Base-by-base conservation (phyloP, 2,888 invertebrate species). In the Monochamus alternatus region DNA sequence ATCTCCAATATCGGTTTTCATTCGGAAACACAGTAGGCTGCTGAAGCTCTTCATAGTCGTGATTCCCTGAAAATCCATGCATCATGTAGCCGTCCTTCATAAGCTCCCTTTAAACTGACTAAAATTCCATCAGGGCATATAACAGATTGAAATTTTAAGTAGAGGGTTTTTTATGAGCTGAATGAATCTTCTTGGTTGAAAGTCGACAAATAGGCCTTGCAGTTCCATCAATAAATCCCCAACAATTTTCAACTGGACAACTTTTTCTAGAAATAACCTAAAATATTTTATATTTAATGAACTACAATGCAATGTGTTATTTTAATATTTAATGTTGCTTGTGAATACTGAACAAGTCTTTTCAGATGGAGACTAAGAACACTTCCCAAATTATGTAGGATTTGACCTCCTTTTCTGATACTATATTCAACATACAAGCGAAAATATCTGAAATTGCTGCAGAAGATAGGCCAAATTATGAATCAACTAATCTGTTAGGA, bases 61-160 rank as follows among this genome's bases (percentile, higher is more conserved):
- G 71, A 75, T 43, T 82, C 79, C 55, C 79, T 69, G 63, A 82
- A 81, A 12, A 81, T 82, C 10, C 75, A 76, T 12, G 80, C 80
- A 75, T 81, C 80, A 78, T 82, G 80, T n/a, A 80, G 67, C 22
- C 80, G 58, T 51, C 79, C 78, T 30, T 70, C 60, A 75, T 60
- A 79, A 52, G 78, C 63, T 32, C 78, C 82, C 22, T 66, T 77
- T 22, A 80, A 52, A 55, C 74, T 80, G 14, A 76, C 69, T 30
- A 78, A 73, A 64, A 81, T 76, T 10, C 80, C 81, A 77, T 82
- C 81, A 22, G 81, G 82, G 75, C 74, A 74, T 22, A 81, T 82
- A 3, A 82, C 47, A 71, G 80, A 81, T 63, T 81, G 80, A n/a
- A n/a, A n/a, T n/a, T n/a, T n/a, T n/a, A n/a, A n/a, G n/a, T n/a